phyloP scores from a whole-genome alignment of 1,140 invertebrate genomes.

The Formica selysi region DNA sequence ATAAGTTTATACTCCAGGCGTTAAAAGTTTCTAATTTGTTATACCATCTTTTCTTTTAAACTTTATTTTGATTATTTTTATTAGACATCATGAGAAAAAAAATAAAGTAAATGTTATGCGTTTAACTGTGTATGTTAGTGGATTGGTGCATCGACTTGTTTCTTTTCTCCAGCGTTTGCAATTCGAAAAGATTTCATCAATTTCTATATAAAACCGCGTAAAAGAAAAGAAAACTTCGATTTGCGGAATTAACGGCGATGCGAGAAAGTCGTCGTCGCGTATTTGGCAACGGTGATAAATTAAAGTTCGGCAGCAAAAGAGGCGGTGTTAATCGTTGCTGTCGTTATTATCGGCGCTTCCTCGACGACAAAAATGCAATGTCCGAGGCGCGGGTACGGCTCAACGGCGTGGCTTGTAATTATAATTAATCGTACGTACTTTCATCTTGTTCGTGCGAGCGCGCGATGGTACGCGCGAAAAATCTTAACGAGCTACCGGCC shows the following conservation, averaged over 20 bases:
- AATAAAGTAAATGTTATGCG: neutral
- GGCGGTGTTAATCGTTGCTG: conserved; percentile 38
- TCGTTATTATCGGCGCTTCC: conserved; percentile 36
- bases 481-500: conserved; percentile 49
- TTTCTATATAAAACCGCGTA: neutral
- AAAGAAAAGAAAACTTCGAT: conserved; percentile 34
- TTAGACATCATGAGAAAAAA: neutral
- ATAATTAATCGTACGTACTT: conserved; percentile 53
- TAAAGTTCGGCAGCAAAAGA: conserved; percentile 46
- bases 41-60: neutral
- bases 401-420: conserved; percentile 46
- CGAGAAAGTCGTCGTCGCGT: conserved; percentile 63
- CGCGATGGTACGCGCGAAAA: conserved; percentile 46
- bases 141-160: neutral
- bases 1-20: no score
- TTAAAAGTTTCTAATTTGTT: neutral
- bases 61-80: neutral
- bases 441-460: conserved; percentile 29
- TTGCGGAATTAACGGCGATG: conserved; percentile 45
- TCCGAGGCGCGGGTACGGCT: neutral
- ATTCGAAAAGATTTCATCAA: conserved; percentile 7
- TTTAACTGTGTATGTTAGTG: neutral
- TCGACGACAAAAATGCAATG: conserved; percentile 34
- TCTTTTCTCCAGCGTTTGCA: neutral
- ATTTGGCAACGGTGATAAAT: conserved; percentile 58